These are phyloP conservation scores for Atrina japonica DNA, from an alignment of 2,888 invertebrate genomes.

Conservation along the genomic window DNA sequence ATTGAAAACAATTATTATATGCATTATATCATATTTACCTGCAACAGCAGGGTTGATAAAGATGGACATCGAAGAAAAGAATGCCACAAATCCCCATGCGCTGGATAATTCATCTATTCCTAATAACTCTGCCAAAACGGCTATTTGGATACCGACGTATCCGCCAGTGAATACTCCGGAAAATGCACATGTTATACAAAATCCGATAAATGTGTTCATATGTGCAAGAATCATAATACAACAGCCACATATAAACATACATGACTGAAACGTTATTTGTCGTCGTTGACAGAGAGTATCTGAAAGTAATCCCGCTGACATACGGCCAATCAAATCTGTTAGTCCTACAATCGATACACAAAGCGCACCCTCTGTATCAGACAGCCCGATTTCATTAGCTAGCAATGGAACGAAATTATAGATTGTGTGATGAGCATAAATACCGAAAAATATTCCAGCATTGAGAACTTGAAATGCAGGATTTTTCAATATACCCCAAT, in stretches of 20 bases:
- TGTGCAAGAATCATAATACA: not conserved
- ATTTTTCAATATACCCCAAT: slow-evolving; percentile 13
- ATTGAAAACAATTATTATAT: too few species aligned
- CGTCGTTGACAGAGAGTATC: not conserved
- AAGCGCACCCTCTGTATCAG: slow-evolving; percentile 17
- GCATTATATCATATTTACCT: too few species aligned
- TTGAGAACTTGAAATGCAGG: slow-evolving; percentile 2
- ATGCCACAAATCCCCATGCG: too few species aligned
- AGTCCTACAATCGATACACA: slow-evolving; percentile 22
- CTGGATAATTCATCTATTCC: slow-evolving; percentile 20
- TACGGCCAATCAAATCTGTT: slow-evolving; percentile 17
- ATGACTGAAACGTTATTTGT: not conserved
- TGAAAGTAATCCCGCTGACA: slow-evolving; percentile 12
- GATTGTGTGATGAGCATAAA: slow-evolving; percentile 15
- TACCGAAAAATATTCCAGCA: slow-evolving; percentile 5
- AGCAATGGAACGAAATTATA: slow-evolving; percentile 16
- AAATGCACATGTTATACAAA: not conserved
- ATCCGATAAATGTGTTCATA: not conserved
- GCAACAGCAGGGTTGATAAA: slow-evolving; percentile 21
- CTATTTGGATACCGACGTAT: slow-evolving; percentile 17
- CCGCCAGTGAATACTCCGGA: slow-evolving; percentile 24
- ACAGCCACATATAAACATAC: not conserved
- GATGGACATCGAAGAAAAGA: slow-evolving; percentile 8
- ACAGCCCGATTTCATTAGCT: slow-evolving; percentile 10
- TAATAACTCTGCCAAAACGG: slow-evolving; percentile 12